Evolutionary conservation across 2,113 vertebrate species (phyloP), one percentile per base, ranked within the genome.

Genomic region (Gymnocephalus cernua): DNA sequence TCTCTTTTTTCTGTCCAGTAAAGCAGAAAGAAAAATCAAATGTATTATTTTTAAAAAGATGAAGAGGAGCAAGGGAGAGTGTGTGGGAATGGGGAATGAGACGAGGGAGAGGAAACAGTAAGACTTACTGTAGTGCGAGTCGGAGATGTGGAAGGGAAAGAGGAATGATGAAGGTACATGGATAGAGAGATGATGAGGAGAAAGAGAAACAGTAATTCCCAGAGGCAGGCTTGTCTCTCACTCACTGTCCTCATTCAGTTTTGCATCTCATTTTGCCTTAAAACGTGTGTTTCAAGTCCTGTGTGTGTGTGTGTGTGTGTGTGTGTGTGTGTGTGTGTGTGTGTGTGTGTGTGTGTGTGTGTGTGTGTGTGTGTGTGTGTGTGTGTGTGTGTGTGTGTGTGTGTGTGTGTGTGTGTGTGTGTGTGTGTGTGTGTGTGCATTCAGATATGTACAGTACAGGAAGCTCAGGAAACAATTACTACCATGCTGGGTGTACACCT

Each of bases 401-500:
- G 54, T 74, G 41, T 77, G 48, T 77, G 23, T 57, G 41, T 65
- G 54, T 77, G 67, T 15, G 61, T 57, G n/a, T 53, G 32, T 62
- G 6, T 78, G 18, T 50, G 82, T 84, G 58, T 48, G 50, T 59
- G 32, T 64, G 38, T 62, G 41, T 65, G 57, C 63, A 11, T 75
- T 57, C 25, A 23, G 44, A 4, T 45, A 54, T 74, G 59, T 80
- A 67, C 15, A 74, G 59, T 75, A 84, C 63, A 58, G 65, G 41
- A 84, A 74, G 65, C 69, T 80, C 79, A 85, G 69, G 62, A 91
- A 91, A 90, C 74, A 84, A 91, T 93, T 89, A 92, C 45, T 35
- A 19, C 53, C 88, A 66, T 77, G 86, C 88, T 89, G 85, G 18
- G 83, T 71, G 82, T 90, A 80, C 87, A 91, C 90, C 87, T 92